These are phyloP conservation scores for Cantharis rufa DNA, from an alignment of 2,888 invertebrate genomes.

Conservation along the genomic window DNA sequence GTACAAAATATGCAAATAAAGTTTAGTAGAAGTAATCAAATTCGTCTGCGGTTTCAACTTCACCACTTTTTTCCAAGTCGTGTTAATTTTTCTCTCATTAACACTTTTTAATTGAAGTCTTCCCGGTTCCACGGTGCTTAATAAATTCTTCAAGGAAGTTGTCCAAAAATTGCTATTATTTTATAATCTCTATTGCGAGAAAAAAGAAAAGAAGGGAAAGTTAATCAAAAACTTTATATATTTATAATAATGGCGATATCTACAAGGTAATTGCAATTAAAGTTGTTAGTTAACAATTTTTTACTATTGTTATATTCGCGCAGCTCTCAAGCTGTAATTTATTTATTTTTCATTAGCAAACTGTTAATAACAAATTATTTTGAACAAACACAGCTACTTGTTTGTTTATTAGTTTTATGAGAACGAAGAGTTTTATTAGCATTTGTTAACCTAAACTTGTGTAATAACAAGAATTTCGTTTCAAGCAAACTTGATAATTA, in stretches of 20 bases:
- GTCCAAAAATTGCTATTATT: not conserved
- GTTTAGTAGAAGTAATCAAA: conserved; percentile 31
- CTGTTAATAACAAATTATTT: not conserved
- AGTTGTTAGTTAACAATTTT: too few species aligned
- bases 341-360: not conserved
- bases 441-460: not conserved
- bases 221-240: not conserved
- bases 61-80: conserved; percentile 30
- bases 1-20: conserved; percentile 31
- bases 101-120: conserved; percentile 42
- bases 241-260: not conserved
- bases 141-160: conserved; percentile 17
- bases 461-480: not conserved
- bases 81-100: conserved; percentile 42
- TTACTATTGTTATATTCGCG: not conserved
- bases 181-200: not conserved
- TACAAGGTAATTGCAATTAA: not conserved
- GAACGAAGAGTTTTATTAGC: not conserved
- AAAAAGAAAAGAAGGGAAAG: not conserved
- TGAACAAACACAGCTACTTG: not conserved
- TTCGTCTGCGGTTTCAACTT: conserved; percentile 32
- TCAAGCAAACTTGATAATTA: not conserved
- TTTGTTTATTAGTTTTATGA: not conserved
- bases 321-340: not conserved
- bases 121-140: conserved; percentile 34